A percentile compares a stretch with the other conserved stretches of the same genome.
These are phyloP conservation scores for Garra rufa DNA, from an alignment of 2,113 vertebrate species.

Conservation along the genomic window DNA sequence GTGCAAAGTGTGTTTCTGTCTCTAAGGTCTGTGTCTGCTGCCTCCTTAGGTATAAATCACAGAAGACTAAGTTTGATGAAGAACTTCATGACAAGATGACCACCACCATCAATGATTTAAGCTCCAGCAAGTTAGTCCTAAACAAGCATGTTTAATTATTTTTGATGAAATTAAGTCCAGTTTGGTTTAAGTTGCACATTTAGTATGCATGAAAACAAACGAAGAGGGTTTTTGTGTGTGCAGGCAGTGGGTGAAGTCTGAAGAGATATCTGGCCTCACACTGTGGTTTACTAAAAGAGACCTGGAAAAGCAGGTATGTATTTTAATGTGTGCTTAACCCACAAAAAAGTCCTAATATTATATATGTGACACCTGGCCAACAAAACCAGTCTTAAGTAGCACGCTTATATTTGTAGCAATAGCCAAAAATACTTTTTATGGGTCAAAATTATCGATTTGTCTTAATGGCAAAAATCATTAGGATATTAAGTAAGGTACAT, in stretches of 20 bases:
- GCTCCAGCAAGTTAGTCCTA: constrained; percentile 83
- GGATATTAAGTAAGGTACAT: too few species aligned
- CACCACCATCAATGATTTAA: constrained; percentile 93
- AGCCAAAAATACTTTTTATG: too few species aligned
- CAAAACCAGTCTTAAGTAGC: too few species aligned
- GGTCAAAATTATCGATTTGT: too few species aligned
- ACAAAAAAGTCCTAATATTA: too few species aligned
- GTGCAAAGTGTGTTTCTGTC: constrained; percentile 1
- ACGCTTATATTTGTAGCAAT: too few species aligned
- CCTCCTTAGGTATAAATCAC: constrained; percentile 85
- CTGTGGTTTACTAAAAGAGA: constrained; percentile 89
- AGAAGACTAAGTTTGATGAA: constrained; percentile 91
- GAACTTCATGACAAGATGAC: constrained; percentile 93
- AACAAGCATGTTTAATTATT: not conserved
- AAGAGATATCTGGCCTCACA: constrained; percentile 84
- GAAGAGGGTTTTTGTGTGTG: not conserved
- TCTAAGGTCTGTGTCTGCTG: constrained; percentile 53
- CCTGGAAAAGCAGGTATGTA: constrained; percentile 90
- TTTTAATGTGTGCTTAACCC: not conserved
- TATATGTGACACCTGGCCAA: too few species aligned
- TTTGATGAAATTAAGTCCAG: not conserved
- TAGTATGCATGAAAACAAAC: not conserved
- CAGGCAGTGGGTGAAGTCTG: constrained; percentile 89
- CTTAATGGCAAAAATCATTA: too few species aligned
- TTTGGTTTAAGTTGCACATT: not conserved